Evolutionary conservation across 1,140 invertebrate species (phyloP).

Genomic region (Ceratosolen fusciceps): DNA sequence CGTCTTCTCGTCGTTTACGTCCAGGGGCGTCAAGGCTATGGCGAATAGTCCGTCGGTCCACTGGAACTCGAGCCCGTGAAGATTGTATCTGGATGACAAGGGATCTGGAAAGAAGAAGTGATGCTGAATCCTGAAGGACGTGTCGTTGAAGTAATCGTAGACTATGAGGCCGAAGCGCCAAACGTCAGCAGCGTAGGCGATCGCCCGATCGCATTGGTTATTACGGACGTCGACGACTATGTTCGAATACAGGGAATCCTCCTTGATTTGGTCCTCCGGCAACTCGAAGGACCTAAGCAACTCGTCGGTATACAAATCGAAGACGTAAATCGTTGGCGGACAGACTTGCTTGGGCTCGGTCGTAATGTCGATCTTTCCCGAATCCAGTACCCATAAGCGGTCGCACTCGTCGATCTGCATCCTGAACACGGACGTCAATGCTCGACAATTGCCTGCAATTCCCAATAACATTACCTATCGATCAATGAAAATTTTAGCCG

Average conservation of each 20-base stretch:
- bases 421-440: conserved; percentile 84
- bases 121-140: conserved; percentile 82
- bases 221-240: conserved; percentile 79
- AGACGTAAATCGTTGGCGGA: conserved; percentile 82
- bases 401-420: conserved; percentile 79
- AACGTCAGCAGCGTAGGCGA: conserved; percentile 80
- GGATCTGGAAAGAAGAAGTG: conserved; percentile 85
- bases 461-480: too few relatives aligned
- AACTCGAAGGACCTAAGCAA: conserved; percentile 76
- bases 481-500: conserved; percentile 25
- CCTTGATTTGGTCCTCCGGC: conserved; percentile 77
- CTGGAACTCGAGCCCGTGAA: conserved; percentile 82
- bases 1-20: conserved; percentile 73
- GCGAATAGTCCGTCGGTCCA: conserved; percentile 88
- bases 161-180: conserved; percentile 82
- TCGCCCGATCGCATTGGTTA: conserved; percentile 76
- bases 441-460: conserved; percentile 75
- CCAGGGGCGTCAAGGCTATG: conserved; percentile 77
- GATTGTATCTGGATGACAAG: conserved; percentile 76
- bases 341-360: conserved; percentile 79
- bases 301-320: conserved; percentile 78
- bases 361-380: conserved; percentile 80
- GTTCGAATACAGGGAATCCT: conserved; percentile 83
- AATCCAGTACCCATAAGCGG: conserved; percentile 83
- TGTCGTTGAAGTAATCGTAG: conserved; percentile 77